phyloP scores from a whole-genome alignment of 1,140 invertebrate genomes.

The Pogonus chalceus region DNA sequence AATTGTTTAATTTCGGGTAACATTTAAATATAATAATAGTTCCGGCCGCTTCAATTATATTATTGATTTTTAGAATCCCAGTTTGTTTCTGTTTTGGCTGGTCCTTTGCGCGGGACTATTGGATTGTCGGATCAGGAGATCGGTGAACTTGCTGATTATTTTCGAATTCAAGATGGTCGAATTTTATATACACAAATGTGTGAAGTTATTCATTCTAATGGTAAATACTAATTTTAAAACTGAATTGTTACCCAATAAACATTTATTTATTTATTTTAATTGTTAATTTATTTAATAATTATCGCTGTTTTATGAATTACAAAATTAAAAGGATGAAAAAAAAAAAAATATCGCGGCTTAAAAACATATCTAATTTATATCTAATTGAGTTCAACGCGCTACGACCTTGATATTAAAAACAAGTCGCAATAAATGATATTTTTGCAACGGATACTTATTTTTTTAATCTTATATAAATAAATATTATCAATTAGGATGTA shows the following conservation, averaged over 20 bases:
- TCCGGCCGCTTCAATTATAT: conserved; percentile 15
- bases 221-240: no score
- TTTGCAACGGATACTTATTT: no score
- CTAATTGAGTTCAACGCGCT: background rate
- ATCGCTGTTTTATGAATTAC: no score
- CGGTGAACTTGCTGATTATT: conserved; percentile 58
- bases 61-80: conserved; percentile 46
- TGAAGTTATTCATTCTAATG: conserved; percentile 50
- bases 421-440: no score
- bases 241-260: no score
- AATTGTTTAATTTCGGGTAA: conserved; percentile 58
- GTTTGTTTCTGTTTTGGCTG: conserved; percentile 54
- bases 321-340: no score
- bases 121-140: conserved; percentile 58
- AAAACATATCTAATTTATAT: no score
- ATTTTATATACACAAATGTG: conserved; percentile 61
- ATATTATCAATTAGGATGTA: no score
- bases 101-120: conserved; percentile 47
- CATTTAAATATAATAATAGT: conserved; percentile 6
- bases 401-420: background rate
- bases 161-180: conserved; percentile 58
- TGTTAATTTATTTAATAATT: no score
- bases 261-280: no score
- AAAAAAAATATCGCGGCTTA: no score
- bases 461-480: no score